Evolutionary conservation across 2,888 invertebrate genomes (phyloP), one percentile per base, ranked within the genome.

Genomic region (Galerucella calmariensis): DNA sequence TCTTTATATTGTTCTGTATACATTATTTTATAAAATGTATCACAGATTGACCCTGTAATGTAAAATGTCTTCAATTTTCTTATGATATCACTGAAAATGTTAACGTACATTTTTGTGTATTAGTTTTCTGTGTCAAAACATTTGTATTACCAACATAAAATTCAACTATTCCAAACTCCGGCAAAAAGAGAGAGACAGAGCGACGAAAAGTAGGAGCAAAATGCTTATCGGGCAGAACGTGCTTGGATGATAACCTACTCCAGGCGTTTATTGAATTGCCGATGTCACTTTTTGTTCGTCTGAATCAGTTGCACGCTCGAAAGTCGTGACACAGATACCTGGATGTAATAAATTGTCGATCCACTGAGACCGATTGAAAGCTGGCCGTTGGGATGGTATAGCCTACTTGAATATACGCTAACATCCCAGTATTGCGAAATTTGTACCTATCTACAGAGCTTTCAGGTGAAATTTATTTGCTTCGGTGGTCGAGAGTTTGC

Each of bases 201-300:
- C 16, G 46, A 46, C 10, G n/a, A 14, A 35, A 35, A 61, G 61
- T n/a, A 35, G 8, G 46, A 65, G 16, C 12, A 73, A 78, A 77
- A 74, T 70, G 81, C 81, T 81, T 82, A 81, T 80, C 80, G 71
- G 66, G 81, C 81, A 81, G 48, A 81, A 82, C 83, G 81, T 82
- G 83, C 80, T 77, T 41, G 77, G 72, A 77, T 77, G 77, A 77
- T 78, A 75, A 77, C 79, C 77, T 69, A 73, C 77, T 74, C 75
- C 70, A 78, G 73, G 80, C 79, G 79, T 79, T 83, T 83, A 83
- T 83, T 83, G 82, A 83, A 83, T 83, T 81, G 82, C 77, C 77
- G 78, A 79, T 79, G 82, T 82, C 82, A 82, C 78, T 82, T 81
- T 82, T 82, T 82, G 80, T 81, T 81, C 79, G 81, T 78, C 78